These are phyloP conservation scores for Macrotis lagotis DNA, from an alignment of 2,113 vertebrate species.

Conservation along the genomic window DNA sequence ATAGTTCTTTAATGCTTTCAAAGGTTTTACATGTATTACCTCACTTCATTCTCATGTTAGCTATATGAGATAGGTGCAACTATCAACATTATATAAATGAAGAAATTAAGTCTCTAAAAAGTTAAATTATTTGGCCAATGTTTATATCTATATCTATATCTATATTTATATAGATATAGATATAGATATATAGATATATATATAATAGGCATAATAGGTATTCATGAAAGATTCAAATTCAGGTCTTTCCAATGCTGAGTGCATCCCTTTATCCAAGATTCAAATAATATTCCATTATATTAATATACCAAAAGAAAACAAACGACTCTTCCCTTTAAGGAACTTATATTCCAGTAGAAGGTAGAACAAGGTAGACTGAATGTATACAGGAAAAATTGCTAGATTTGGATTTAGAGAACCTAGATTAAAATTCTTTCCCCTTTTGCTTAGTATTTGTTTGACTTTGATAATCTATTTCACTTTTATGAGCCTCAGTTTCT, in stretches of 20 bases:
- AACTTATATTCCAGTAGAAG: neutral
- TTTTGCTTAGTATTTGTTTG: neutral
- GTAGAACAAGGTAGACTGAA: neutral
- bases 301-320: neutral
- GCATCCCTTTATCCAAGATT: neutral
- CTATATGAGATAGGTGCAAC: neutral
- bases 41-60: neutral
- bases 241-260: neutral
- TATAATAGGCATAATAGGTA: too few relatives aligned
- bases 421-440: neutral
- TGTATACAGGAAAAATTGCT: neutral
- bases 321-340: neutral
- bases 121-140: neutral
- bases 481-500: neutral
- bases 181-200: too few relatives aligned
- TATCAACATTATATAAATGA: neutral
- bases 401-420: neutral
- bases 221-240: neutral
- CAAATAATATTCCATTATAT: neutral
- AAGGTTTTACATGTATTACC: neutral
- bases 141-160: too few relatives aligned
- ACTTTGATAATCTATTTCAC: neutral
- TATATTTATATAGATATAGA: too few relatives aligned
- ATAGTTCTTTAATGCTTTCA: neutral
- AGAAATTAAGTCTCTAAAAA: neutral